Evolutionary conservation across 2,888 invertebrate genomes (phyloP), one percentile per base, ranked within the genome.

Genomic region (Lasioglossum morio): DNA sequence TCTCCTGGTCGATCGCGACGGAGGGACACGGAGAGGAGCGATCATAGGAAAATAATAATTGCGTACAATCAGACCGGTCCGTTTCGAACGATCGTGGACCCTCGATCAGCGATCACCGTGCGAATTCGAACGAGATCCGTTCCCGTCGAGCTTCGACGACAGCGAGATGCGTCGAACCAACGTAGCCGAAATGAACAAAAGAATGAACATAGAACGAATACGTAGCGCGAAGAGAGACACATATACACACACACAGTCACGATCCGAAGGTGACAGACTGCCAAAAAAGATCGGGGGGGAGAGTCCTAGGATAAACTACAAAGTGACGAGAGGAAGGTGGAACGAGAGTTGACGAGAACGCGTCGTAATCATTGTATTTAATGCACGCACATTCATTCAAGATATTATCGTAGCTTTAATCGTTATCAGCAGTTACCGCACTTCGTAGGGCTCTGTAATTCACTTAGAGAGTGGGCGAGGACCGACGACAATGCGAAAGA

Each of bases 371-470:
- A 92, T 92, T 91, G 89, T 93, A 94, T 89, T 92, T 93, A 92
- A 92, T 92, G 92, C 94, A 94, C 94, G 92, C 94, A 93, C 93
- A 92, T 94, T 94, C 90, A 94, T 94, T 94, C 93, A 94, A 94
- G 89, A 91, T 93, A 94, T 93, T 94, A 94, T 93, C 93, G 94
- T 95, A 95, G 94, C 94, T 94, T 94, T 94, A 94, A 94, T 94
- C 92, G 94, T 94, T 94, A 94, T 92, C 92, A 87, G 91, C 94
- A 93, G 93, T 94, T 93, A 94, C 91, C 92, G 94, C 94, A 95
- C 94, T 92, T 94, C 87, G 93, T 94, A 95, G 94, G 91, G 90
- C 92, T 94, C 94, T 92, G 92, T 93, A 94, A 93, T 92, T 94
- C 93, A 94, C 93, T 92, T 93, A 93, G 91, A 90, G 79, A 91